phyloP scores from a whole-genome alignment of 1,140 invertebrate species.

The Megathymus violae region DNA sequence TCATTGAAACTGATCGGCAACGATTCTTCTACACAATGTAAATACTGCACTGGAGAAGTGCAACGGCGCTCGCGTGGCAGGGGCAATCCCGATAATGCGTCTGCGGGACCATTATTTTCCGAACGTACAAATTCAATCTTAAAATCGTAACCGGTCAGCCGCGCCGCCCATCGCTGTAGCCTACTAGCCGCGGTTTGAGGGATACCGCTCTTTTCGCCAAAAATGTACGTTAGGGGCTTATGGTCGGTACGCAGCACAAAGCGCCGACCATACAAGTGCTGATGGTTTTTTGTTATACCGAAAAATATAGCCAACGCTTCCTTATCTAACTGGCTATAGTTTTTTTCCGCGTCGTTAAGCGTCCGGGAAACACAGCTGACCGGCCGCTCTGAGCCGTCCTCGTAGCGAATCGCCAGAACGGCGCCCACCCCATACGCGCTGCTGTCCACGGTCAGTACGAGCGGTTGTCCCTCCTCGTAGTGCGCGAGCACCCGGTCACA shows the following conservation, averaged over 20 bases:
- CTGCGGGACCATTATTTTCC: constrained; percentile 41
- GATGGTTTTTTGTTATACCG: constrained; percentile 80
- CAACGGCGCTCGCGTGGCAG: constrained; percentile 20
- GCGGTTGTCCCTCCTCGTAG: constrained; percentile 62
- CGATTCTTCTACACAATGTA: constrained; percentile 36
- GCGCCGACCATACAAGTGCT: constrained; percentile 71
- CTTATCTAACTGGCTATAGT: constrained; percentile 83
- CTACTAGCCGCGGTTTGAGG: constrained; percentile 48
- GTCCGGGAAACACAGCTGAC: constrained; percentile 80
- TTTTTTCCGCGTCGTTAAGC: constrained; percentile 73
- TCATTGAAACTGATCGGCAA: constrained; percentile 47
- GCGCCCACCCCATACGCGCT: constrained; percentile 77
- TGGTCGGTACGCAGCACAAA: constrained; percentile 79
- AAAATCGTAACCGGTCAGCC: constrained; percentile 49
- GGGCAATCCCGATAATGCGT: constrained; percentile 42
- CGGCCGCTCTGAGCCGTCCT: constrained; percentile 65
- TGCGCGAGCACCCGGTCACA: constrained; percentile 45
- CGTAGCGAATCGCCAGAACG: constrained; percentile 71
- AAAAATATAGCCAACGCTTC: constrained; percentile 82
- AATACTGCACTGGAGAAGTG: neutral
- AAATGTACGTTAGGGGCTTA: constrained; percentile 67
- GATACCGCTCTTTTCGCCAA: constrained; percentile 42
- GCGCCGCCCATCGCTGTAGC: constrained; percentile 45
- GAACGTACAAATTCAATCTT: constrained; percentile 42
- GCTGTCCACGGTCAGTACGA: constrained; percentile 81